These are phyloP conservation scores for Oriolus oriolus DNA, from an alignment of 2,113 vertebrate species.

Conservation along the genomic window DNA sequence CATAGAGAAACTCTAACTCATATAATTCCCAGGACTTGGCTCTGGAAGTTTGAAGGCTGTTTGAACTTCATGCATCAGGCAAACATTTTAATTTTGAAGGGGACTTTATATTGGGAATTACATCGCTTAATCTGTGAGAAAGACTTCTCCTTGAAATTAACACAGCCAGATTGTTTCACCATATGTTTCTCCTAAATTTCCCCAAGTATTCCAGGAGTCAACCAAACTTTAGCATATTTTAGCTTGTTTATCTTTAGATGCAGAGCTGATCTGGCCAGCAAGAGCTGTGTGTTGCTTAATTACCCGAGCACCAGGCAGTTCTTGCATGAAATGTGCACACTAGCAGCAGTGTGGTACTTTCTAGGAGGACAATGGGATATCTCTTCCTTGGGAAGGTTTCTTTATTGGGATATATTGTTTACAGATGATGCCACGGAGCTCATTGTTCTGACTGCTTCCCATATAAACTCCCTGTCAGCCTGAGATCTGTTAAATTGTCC, in stretches of 20 bases:
- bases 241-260: neutral
- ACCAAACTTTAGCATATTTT: neutral
- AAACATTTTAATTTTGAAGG: neutral
- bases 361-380: too few species aligned
- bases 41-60: neutral
- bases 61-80: neutral
- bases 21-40: neutral
- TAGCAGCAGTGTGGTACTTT: neutral
- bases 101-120: neutral
- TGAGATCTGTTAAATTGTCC: neutral
- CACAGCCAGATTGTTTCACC: neutral
- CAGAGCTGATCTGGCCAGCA: neutral
- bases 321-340: neutral
- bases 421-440: neutral
- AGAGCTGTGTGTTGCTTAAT: neutral
- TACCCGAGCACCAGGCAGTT: neutral
- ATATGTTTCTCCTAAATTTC: neutral
- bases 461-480: neutral
- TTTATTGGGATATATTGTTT: neutral
- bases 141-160: neutral
- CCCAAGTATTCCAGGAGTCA: neutral
- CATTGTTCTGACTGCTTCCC: neutral
- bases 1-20: neutral
- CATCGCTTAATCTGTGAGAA: neutral
- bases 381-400: neutral